Evolutionary conservation across 2,888 invertebrate species (phyloP).

Genomic region (Iselma pallidipennis): DNA sequence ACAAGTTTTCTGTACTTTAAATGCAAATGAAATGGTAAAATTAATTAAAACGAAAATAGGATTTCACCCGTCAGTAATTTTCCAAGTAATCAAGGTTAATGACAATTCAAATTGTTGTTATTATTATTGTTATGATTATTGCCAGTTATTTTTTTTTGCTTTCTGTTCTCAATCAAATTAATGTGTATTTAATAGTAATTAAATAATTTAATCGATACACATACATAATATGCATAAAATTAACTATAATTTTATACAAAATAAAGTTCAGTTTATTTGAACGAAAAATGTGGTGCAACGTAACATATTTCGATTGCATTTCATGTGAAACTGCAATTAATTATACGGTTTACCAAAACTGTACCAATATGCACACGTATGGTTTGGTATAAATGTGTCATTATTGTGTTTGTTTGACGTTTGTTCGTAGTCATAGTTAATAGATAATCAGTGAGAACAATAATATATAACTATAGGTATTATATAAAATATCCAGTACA

Average conservation of each 20-base stretch:
- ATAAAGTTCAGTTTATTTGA: background rate
- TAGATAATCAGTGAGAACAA: no score
- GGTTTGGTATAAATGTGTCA: background rate
- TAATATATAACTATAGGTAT: no score
- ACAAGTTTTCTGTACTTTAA: conserved; percentile 16
- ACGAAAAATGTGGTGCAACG: background rate
- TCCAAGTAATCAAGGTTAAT: conserved; percentile 17
- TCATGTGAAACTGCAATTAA: conserved; percentile 13
- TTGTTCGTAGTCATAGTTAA: background rate
- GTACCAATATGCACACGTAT: conserved; percentile 15
- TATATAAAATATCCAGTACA: no score
- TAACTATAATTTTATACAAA: background rate
- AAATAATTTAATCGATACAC: background rate
- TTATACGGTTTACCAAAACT: conserved; percentile 20
- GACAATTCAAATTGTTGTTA: conserved; percentile 12
- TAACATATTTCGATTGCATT: background rate
- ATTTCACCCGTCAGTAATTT: conserved; percentile 14
- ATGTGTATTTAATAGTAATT: background rate
- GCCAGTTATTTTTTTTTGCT: background rate
- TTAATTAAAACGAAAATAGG: conserved; percentile 25
- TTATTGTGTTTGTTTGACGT: background rate
- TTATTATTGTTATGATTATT: conserved; percentile 12
- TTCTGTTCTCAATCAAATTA: background rate
- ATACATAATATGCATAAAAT: background rate
- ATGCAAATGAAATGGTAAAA: conserved; percentile 22